These are phyloP conservation scores for Ferdinandea cuprea DNA, from an alignment of 2,888 invertebrate species.

Conservation along the genomic window DNA sequence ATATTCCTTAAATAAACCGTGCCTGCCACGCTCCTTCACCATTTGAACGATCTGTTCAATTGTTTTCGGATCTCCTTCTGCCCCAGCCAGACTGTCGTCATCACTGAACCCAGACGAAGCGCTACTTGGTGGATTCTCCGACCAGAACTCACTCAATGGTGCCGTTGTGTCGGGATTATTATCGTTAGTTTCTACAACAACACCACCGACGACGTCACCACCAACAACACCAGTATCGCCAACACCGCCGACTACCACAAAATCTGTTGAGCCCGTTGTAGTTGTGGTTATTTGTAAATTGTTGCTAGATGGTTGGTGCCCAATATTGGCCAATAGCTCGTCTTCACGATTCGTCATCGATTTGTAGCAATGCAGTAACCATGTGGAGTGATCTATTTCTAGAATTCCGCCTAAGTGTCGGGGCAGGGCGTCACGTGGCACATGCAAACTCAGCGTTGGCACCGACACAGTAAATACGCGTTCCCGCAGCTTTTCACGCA, in stretches of 20 bases:
- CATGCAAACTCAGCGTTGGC: slow-evolving; percentile 94
- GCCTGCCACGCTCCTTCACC: slow-evolving; percentile 89
- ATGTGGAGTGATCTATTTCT: slow-evolving; percentile 94
- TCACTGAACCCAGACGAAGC: slow-evolving; percentile 94
- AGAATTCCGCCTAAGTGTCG: slow-evolving; percentile 94
- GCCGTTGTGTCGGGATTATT: slow-evolving; percentile 80
- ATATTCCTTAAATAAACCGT: slow-evolving; percentile 94
- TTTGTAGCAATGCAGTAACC: slow-evolving; percentile 90
- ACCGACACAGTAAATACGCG: slow-evolving; percentile 97
- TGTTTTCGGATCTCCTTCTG: slow-evolving; percentile 88
- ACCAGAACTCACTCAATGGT: slow-evolving; percentile 82
- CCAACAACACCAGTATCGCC: slow-evolving; percentile 76
- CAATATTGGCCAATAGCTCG: slow-evolving; percentile 83
- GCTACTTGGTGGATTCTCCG: slow-evolving; percentile 87
- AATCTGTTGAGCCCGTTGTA: slow-evolving; percentile 69
- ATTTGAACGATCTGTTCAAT: slow-evolving; percentile 86
- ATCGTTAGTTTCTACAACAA: slow-evolving; percentile 80
- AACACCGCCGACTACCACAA: slow-evolving; percentile 75
- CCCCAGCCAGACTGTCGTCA: slow-evolving; percentile 92
- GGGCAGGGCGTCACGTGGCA: slow-evolving; percentile 94
- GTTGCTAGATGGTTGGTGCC: slow-evolving; percentile 79
- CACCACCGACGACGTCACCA: slow-evolving; percentile 81
- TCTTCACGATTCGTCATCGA: slow-evolving; percentile 92
- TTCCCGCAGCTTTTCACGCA: slow-evolving; percentile 96
- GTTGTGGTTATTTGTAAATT: slow-evolving; percentile 64